Conservation (phyloP, 2,113 vertebrate species). For the Seriola aureovittata region DNA sequence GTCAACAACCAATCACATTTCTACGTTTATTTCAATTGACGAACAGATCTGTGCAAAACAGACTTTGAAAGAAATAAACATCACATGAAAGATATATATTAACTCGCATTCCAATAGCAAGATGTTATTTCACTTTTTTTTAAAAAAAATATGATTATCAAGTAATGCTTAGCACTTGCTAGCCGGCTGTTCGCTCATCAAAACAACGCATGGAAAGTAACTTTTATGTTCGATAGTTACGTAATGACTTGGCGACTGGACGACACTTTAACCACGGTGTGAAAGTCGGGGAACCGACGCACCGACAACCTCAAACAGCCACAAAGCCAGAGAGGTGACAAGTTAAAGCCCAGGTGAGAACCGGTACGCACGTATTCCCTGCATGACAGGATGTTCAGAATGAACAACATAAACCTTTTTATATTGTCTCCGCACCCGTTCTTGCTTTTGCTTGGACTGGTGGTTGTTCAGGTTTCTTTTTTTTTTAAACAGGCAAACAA, state of each 20-base stretch:
- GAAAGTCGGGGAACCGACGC: not conserved
- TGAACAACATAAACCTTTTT: too few relatives aligned
- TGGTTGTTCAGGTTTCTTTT: too few relatives aligned
- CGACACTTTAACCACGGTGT: slow-evolving; percentile 24
- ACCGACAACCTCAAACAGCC: not conserved
- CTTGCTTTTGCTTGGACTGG: too few relatives aligned
- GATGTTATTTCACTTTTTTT: not conserved
- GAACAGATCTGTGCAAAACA: slow-evolving; percentile 11
- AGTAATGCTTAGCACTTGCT: not conserved
- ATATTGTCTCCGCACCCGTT: too few relatives aligned
- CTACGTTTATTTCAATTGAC: not conserved
- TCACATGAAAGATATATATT: not conserved
- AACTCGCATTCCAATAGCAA: not conserved
- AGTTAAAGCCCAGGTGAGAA: not conserved
- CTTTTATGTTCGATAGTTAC: not conserved
- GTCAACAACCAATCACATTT: not conserved
- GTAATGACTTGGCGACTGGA: not conserved
- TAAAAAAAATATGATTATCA: not conserved
- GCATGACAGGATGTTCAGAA: not conserved
- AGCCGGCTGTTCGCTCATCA: not conserved
- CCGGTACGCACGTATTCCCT: too few relatives aligned
- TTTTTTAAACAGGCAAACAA: too few relatives aligned
- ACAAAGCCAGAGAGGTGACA: not conserved
- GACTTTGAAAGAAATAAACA: not conserved
- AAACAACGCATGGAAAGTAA: not conserved